These are phyloP conservation scores for Microcebus murinus DNA, from an alignment of 2,113 vertebrate species.

Conservation along the genomic window DNA sequence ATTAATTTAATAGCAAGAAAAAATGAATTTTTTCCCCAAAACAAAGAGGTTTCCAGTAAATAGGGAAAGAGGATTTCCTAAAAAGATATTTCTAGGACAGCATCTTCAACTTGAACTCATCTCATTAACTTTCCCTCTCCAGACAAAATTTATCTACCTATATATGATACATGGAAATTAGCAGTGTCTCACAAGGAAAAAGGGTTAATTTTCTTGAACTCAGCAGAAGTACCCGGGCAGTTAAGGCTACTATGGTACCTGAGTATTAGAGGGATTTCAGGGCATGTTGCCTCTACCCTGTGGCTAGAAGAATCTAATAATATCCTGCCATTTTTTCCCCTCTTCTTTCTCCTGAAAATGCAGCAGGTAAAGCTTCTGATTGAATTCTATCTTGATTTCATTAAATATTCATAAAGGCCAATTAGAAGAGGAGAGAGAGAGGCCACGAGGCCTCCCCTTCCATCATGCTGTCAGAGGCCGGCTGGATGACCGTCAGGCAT, in stretches of 20 bases:
- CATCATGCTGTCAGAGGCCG: slow-evolving; percentile 90
- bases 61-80: background rate
- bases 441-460: slow-evolving; percentile 87
- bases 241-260: background rate
- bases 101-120: background rate
- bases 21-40: background rate
- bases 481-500: slow-evolving; percentile 86
- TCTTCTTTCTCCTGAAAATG: slow-evolving; percentile 85
- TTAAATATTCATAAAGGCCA: slow-evolving; percentile 98
- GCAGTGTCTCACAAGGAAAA: background rate
- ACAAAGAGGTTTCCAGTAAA: slow-evolving; percentile 5
- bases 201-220: background rate
- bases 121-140: background rate
- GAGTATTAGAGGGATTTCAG: slow-evolving; percentile 49
- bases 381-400: slow-evolving; percentile 96
- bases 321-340: slow-evolving; percentile 69
- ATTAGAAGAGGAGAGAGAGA: slow-evolving; percentile 95
- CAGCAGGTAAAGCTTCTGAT: slow-evolving; percentile 94
- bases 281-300: slow-evolving; percentile 80
- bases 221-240: background rate
- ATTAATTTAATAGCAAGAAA: background rate
- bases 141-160: background rate
- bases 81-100: background rate
- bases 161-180: background rate
- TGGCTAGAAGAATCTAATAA: slow-evolving; percentile 88